phyloP scores from a whole-genome alignment of 1,140 invertebrate genomes.

The Pectinophora gossypiella region DNA sequence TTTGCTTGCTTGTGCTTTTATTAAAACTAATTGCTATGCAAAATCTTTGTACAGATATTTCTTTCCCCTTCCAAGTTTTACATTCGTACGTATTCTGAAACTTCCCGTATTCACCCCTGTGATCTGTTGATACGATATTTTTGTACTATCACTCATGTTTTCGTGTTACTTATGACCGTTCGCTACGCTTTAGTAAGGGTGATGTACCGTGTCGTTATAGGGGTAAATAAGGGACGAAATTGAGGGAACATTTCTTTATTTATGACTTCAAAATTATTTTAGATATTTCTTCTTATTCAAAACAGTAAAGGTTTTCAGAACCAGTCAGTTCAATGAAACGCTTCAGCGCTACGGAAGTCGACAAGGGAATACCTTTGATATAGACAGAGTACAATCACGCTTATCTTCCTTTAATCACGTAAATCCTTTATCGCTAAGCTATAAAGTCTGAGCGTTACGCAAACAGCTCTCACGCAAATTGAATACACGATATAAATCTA shows the following conservation, averaged over 20 bases:
- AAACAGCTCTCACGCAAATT: slow-evolving; percentile 56
- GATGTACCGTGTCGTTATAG: background rate
- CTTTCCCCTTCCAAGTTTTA: background rate
- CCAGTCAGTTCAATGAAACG: too few relatives aligned
- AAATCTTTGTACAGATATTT: background rate
- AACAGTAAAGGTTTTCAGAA: too few relatives aligned
- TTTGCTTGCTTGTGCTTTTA: too few relatives aligned
- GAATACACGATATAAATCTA: slow-evolving; percentile 67
- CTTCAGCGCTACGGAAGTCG: too few relatives aligned
- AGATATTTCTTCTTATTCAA: too few relatives aligned
- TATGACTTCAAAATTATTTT: too few relatives aligned
- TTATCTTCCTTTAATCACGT: slow-evolving; percentile 15
- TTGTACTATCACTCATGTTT: slow-evolving; percentile 21
- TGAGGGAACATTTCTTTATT: too few relatives aligned
- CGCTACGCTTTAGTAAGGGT: too few relatives aligned
- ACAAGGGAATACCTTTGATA: background rate
- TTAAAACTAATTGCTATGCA: too few relatives aligned
- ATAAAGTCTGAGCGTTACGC: slow-evolving; percentile 8
- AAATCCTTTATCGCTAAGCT: slow-evolving; percentile 28
- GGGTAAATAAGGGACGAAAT: too few relatives aligned
- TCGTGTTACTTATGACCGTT: slow-evolving; percentile 17
- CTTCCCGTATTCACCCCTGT: slow-evolving; percentile 10
- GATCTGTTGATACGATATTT: slow-evolving; percentile 22
- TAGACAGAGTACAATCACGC: background rate
- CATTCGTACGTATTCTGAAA: slow-evolving; percentile 6